Evolutionary conservation across 1,140 invertebrate genomes (phyloP).

Genomic region (Aphelinus atriplicis): DNA sequence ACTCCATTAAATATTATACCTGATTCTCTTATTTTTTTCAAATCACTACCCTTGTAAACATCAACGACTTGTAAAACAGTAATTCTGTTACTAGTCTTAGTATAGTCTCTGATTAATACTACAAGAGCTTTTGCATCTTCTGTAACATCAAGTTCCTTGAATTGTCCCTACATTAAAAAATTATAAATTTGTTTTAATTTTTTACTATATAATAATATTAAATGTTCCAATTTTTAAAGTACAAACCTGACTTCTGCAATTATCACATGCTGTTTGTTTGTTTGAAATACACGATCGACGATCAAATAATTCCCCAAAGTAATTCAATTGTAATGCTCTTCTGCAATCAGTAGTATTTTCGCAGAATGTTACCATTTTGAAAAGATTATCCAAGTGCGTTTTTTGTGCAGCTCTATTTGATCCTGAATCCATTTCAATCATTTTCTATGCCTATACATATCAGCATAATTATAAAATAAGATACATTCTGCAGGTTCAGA

Average conservation of each 20-base stretch:
- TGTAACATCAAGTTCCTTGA: constrained; percentile 77
- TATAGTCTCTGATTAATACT: constrained; percentile 74
- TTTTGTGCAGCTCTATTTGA: constrained; percentile 70
- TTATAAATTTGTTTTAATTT: background rate
- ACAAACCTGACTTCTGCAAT: constrained; percentile 78
- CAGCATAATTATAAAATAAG: constrained; percentile 85
- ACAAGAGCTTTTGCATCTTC: constrained; percentile 78
- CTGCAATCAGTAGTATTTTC: constrained; percentile 91
- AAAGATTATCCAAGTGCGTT: constrained; percentile 88
- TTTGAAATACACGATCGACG: constrained; percentile 70
- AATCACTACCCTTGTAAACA: constrained; percentile 80
- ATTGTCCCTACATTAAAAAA: constrained; percentile 41
- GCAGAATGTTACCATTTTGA: constrained; percentile 87
- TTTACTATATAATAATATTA: constrained; percentile 12
- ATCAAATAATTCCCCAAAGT: constrained; percentile 91
- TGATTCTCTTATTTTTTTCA: constrained; percentile 70
- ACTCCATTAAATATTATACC: constrained; percentile 53
- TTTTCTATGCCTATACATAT: constrained; percentile 78
- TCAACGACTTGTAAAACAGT: constrained; percentile 87
- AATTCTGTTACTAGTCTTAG: constrained; percentile 68
- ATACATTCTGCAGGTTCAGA: constrained; percentile 84
- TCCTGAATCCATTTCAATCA: constrained; percentile 73
- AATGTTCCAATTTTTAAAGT: background rate
- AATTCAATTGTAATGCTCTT: constrained; percentile 82
- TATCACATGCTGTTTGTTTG: constrained; percentile 81